Conservation (phyloP, 35 echinoderm and acorn worm genomes). For the Ptychodera flava region DNA sequence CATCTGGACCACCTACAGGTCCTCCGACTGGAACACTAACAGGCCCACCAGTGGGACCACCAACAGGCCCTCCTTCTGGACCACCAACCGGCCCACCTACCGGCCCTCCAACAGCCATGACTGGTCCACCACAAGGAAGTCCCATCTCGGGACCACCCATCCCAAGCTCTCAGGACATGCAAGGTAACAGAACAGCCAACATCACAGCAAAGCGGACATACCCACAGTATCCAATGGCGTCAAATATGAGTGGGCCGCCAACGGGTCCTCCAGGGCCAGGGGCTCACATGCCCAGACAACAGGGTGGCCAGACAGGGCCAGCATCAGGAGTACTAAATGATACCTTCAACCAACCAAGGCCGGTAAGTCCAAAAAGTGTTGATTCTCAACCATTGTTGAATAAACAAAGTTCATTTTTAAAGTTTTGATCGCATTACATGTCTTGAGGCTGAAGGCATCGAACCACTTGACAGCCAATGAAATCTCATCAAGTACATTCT, state of each 20-base stretch:
- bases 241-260: conserved; percentile 20
- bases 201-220: conserved; percentile 31
- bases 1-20: conserved; percentile 11
- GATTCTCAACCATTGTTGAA: no score
- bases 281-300: conserved; percentile 4
- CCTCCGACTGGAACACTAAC: conserved; percentile 30
- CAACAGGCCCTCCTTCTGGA: conserved; percentile 14
- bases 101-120: conserved; percentile 26
- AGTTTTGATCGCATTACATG: no score
- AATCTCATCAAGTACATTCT: no score
- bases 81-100: conserved; percentile 25
- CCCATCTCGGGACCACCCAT: conserved; percentile 9
- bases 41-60: conserved; percentile 11
- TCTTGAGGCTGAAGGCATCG: no score
- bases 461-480: no score
- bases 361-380: no score
- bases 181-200: background rate
- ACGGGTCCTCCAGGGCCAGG: conserved; percentile 19
- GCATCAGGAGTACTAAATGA: conserved; percentile 19
- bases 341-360: conserved; percentile 7
- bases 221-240: conserved; percentile 22
- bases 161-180: background rate
- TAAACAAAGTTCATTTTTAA: no score
- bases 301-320: conserved; percentile 18
- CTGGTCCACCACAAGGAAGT: conserved; percentile 11